Percentiles rank a stretch among this genome's conserved stretches.
These are phyloP conservation scores for Dipus sagitta DNA, from an alignment of 2,797 vertebrate species.

Conservation along the genomic window DNA sequence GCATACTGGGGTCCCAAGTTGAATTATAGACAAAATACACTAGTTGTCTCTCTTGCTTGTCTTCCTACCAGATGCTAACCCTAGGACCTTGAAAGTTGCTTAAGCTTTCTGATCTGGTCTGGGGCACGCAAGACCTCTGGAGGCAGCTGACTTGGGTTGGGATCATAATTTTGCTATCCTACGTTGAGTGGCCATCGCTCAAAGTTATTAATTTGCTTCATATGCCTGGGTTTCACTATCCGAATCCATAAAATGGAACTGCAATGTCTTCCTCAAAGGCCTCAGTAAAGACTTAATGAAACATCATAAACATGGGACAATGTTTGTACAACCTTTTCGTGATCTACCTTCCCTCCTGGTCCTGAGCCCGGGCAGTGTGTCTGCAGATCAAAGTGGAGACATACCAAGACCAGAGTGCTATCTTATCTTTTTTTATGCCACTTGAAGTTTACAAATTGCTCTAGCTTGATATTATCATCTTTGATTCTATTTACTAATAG, in stretches of 20 bases:
- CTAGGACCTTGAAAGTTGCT: neutral
- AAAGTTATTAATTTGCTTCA: slow-evolving; percentile 13
- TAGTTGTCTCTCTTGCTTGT: neutral
- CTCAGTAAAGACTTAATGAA: neutral
- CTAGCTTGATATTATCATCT: slow-evolving; percentile 13
- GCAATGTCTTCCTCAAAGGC: slow-evolving; percentile 38
- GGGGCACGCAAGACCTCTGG: neutral
- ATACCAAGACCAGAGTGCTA: neutral
- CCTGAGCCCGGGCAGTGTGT: neutral
- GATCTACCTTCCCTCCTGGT: neutral
- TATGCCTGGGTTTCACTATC: slow-evolving; percentile 44
- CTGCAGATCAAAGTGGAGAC: neutral
- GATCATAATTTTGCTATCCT: neutral
- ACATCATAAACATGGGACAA: neutral
- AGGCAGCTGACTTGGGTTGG: neutral
- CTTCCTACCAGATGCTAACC: neutral
- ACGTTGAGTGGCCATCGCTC: neutral
- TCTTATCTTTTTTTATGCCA: neutral
- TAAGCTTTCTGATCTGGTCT: neutral
- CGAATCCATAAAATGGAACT: slow-evolving; percentile 8
- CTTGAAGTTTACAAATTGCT: slow-evolving; percentile 4
- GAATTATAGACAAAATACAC: neutral
- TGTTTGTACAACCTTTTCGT: neutral
- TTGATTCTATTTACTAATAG: slow-evolving; percentile 9
- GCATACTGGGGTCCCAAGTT: neutral